A percentile compares a stretch with the other conserved stretches of the same genome.
phyloP scores from a whole-genome alignment of 2,888 invertebrate species.

The Sinodicranocentrus sp. region DNA sequence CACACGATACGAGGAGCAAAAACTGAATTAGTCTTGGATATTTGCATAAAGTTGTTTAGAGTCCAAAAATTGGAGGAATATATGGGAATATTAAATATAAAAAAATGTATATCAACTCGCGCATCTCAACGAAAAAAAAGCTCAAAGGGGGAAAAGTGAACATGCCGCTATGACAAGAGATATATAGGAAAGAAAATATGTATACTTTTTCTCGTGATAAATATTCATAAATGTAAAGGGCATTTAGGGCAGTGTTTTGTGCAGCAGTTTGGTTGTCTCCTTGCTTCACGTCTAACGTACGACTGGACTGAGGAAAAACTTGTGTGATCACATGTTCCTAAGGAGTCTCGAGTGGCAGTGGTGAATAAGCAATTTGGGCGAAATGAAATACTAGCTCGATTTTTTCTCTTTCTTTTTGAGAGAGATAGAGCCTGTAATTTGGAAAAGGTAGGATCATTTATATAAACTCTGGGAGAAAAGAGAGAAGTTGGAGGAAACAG shows the following conservation, averaged over 20 bases:
- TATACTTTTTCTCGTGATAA: slow-evolving; percentile 61
- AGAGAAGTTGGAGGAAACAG: not conserved
- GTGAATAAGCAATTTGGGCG: slow-evolving; percentile 38
- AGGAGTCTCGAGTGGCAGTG: too few species aligned
- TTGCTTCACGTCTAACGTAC: slow-evolving; percentile 49
- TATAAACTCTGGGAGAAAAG: too few species aligned
- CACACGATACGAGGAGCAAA: slow-evolving; percentile 19
- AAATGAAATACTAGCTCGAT: slow-evolving; percentile 63
- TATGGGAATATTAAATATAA: slow-evolving; percentile 35
- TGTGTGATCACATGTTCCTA: slow-evolving; percentile 38
- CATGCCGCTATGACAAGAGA: too few species aligned
- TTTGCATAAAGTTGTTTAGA: not conserved
- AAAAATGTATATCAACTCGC: slow-evolving; percentile 16
- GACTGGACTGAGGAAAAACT: slow-evolving; percentile 36
- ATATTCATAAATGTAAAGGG: slow-evolving; percentile 60
- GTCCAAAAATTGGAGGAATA: slow-evolving; percentile 63
- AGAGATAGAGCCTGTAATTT: slow-evolving; percentile 30
- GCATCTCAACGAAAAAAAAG: slow-evolving; percentile 53
- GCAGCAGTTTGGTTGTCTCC: slow-evolving; percentile 44
- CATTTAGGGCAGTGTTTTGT: slow-evolving; percentile 43
- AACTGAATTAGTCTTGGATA: too few species aligned
- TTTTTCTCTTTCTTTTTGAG: slow-evolving; percentile 38
- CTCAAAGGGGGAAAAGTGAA: too few species aligned
- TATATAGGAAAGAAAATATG: too few species aligned
- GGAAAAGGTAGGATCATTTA: not conserved